Conservation (phyloP, 2,113 vertebrate genomes). For the Pongo pygmaeus region DNA sequence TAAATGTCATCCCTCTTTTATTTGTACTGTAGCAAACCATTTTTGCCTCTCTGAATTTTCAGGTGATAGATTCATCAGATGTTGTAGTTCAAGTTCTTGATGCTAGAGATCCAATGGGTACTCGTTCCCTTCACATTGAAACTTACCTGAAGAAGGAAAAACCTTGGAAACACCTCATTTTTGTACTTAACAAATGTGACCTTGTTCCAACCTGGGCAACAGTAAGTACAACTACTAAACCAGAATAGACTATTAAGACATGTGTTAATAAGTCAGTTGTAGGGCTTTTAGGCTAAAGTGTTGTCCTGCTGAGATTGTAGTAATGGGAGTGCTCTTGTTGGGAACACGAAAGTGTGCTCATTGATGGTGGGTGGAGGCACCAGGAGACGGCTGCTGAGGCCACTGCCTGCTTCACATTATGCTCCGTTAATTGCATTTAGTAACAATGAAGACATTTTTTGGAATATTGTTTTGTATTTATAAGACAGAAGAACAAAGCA, state of each 20-base stretch:
- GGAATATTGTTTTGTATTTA: slow-evolving; percentile 72
- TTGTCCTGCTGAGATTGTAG: not conserved
- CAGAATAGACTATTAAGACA: not conserved
- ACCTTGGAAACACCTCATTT: slow-evolving; percentile 97
- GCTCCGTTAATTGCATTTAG: slow-evolving; percentile 73
- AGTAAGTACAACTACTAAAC: slow-evolving; percentile 82
- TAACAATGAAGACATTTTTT: slow-evolving; percentile 70
- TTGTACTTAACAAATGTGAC: slow-evolving; percentile 99
- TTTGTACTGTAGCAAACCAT: not conserved
- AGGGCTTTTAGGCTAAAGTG: not conserved
- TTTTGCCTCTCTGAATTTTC: slow-evolving; percentile 3
- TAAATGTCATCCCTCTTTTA: not conserved
- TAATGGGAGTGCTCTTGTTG: not conserved
- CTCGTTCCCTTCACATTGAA: slow-evolving; percentile 95
- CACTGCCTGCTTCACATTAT: slow-evolving; percentile 68
- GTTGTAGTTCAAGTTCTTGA: slow-evolving; percentile 99
- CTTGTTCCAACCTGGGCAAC: slow-evolving; percentile 98
- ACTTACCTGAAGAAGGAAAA: slow-evolving; percentile 97
- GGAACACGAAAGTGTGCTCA: slow-evolving; percentile 42
- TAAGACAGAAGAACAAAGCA: slow-evolving; percentile 68
- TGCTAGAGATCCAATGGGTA: slow-evolving; percentile 96
- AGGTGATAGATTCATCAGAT: slow-evolving; percentile 99
- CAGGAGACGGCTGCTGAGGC: slow-evolving; percentile 46
- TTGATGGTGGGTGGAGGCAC: slow-evolving; percentile 40
- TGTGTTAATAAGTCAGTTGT: not conserved